Percentiles rank a stretch among this genome's conserved stretches.
Evolutionary conservation across 2,888 invertebrate species (phyloP).

Genomic region (Falcaria lacertinaria): DNA sequence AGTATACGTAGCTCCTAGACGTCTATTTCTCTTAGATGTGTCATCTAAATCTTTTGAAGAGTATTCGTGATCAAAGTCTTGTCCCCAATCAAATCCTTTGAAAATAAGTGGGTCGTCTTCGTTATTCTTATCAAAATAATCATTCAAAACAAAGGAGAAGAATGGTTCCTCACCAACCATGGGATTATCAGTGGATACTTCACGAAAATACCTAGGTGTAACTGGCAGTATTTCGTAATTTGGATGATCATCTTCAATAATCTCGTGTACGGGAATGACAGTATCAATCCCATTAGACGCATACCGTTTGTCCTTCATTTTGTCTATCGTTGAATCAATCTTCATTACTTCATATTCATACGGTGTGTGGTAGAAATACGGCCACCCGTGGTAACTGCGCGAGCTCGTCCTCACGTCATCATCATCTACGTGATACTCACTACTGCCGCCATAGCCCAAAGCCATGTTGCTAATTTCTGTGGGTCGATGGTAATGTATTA

Average conservation of each 20-base stretch:
- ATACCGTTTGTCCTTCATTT: constrained; percentile 58
- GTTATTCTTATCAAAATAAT: constrained; percentile 49
- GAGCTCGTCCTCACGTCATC: constrained; percentile 54
- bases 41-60: constrained; percentile 19
- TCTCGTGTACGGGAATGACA: constrained; percentile 59
- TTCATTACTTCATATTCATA: constrained; percentile 50
- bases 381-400: constrained; percentile 48
- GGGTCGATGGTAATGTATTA: constrained; percentile 39
- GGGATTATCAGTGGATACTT: constrained; percentile 45
- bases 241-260: constrained; percentile 38
- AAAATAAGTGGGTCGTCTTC: constrained; percentile 51
- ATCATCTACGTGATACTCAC: constrained; percentile 45
- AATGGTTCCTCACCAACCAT: constrained; percentile 51
- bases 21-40: constrained; percentile 27
- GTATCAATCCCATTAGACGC: constrained; percentile 22
- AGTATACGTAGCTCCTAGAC: constrained; percentile 18
- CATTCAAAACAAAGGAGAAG: constrained; percentile 55
- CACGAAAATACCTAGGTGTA: constrained; percentile 15
- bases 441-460: constrained; percentile 20
- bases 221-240: constrained; percentile 14
- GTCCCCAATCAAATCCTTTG: constrained; percentile 50
- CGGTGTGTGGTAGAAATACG: constrained; percentile 48
- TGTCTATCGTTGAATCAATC: constrained; percentile 35
- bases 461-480: constrained; percentile 21
- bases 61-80: constrained; percentile 39